Base-by-base conservation (phyloP, 2,113 vertebrate genomes). In the Seriola quinqueradiata region DNA sequence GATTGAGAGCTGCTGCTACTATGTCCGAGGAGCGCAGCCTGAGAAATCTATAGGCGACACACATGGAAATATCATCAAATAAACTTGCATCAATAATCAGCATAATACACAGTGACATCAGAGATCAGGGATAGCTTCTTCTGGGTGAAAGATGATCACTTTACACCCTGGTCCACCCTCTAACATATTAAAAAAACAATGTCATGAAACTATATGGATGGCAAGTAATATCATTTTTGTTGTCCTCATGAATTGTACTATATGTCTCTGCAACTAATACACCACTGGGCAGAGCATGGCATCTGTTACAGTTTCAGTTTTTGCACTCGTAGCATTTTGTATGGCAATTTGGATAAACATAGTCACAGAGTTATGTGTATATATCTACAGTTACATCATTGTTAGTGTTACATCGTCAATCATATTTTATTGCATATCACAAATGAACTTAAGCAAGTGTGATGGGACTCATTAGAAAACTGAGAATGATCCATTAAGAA, bases 401-500 rank as follows among this genome's bases (percentile, higher is more conserved):
- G 58, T 65, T 81, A 63, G 17, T 54, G 52, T 52, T 17, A 36
- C 14, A 65, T 12, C 16, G 64, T 78, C 63, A 46, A 23, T 63
- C 63, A 55, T 65, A 76, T 83, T 84, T 83, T 81, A 48, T 64
- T 69, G 65, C 74, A 69, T 36, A 66, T 79, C 74, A 72, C 50
- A 81, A 81, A 79, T 75, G 21, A 86, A 82, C 42, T 60, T 38
- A 58, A 44, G 61, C 44, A 11, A 84, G 52, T 36, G 38, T 77
- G 58, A 83, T 85, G 89, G 74, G 58, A 57, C 73, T 85, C 81
- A 90, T 90, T 88, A 87, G 57, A 75, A 64, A 64, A 57, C 63
- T 23, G 59, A 58, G 42, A 81, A 48, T 32, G 38, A 68, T 82
- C 76, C 71, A 85, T 87, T 79, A 71, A 55, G 57, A 32, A 81